phyloP scores from a whole-genome alignment of 2,113 vertebrate species.

The Tenebrosternarchus preto region DNA sequence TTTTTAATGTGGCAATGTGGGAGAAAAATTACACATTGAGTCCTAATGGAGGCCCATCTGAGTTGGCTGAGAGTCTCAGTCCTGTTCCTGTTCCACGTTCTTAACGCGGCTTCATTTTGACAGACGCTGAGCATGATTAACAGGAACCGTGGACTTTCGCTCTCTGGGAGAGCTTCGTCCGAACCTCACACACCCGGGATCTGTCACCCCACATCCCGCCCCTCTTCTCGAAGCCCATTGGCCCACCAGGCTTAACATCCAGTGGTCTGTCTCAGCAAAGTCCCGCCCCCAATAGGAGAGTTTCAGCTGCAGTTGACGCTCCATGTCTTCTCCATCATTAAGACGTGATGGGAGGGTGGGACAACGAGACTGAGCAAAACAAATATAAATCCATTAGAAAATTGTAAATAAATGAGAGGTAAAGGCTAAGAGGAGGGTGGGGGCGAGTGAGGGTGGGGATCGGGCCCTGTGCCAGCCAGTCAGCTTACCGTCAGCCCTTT shows the following conservation, averaged over 20 bases:
- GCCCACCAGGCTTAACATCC: conserved; percentile 15
- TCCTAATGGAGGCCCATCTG: background rate
- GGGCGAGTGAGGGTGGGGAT: conserved; percentile 22
- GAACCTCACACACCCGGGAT: conserved; percentile 23
- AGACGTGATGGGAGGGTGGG: conserved; percentile 52
- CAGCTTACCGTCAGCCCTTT: conserved; percentile 70
- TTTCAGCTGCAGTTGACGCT: background rate
- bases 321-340: conserved; percentile 15
- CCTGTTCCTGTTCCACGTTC: background rate
- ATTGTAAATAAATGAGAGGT: conserved; percentile 57
- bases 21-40: background rate
- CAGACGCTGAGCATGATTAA: background rate
- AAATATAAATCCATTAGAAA: conserved; percentile 66
- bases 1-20: background rate
- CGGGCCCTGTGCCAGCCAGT: conserved; percentile 71
- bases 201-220: background rate
- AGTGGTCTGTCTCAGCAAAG: background rate
- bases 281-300: conserved; percentile 26
- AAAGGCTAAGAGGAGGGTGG: conserved; percentile 48
- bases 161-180: background rate
- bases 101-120: background rate
- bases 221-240: conserved; percentile 16
- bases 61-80: background rate
- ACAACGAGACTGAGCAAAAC: conserved; percentile 43
- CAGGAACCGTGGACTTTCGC: background rate